A percentile compares a stretch with the other conserved stretches of the same genome.
These are phyloP conservation scores for Caenorhabditis wallacei DNA, from an alignment of 2,888 invertebrate genomes.

Conservation along the genomic window DNA sequence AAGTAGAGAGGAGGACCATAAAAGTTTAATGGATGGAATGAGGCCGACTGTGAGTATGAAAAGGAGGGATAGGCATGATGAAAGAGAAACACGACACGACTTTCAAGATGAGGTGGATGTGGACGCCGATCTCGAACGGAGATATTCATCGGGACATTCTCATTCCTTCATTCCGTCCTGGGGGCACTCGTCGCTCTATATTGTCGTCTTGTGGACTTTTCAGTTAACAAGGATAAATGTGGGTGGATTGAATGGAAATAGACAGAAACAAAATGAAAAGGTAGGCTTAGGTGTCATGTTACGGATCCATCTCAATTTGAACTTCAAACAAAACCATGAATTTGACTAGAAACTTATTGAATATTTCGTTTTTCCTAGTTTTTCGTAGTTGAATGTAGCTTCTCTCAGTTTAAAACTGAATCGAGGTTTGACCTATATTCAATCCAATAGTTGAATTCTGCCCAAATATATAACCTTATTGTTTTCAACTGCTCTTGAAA, in stretches of 20 bases:
- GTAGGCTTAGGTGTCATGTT: conserved; percentile 50
- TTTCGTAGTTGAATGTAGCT: conserved; percentile 3
- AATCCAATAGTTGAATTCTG: no score
- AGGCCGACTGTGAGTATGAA: conserved; percentile 36
- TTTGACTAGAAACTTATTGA: background rate
- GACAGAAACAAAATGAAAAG: conserved; percentile 33
- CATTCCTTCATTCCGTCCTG: conserved; percentile 12
- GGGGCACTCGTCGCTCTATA: conserved; percentile 28
- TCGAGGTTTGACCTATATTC: no score
- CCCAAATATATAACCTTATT: no score
- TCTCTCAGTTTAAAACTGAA: background rate
- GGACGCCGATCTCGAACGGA: conserved; percentile 61
- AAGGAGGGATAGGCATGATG: conserved; percentile 32
- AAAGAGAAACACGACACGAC: conserved; percentile 46
- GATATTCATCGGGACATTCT: conserved; percentile 57
- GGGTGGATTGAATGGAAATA: conserved; percentile 30
- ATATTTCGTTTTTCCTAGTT: background rate
- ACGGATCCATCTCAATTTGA: conserved; percentile 24
- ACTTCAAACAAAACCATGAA: conserved; percentile 18
- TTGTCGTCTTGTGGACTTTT: conserved; percentile 47
- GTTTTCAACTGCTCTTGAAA: no score
- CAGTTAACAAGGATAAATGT: conserved; percentile 46
- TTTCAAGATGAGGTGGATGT: conserved; percentile 57
- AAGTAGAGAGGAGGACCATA: conserved; percentile 49
- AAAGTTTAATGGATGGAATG: conserved; percentile 61